A percentile compares a stretch with the other conserved stretches of the same genome.
Evolutionary conservation across 2,888 invertebrate genomes (phyloP).

Genomic region (Acanthopleura granulata): DNA sequence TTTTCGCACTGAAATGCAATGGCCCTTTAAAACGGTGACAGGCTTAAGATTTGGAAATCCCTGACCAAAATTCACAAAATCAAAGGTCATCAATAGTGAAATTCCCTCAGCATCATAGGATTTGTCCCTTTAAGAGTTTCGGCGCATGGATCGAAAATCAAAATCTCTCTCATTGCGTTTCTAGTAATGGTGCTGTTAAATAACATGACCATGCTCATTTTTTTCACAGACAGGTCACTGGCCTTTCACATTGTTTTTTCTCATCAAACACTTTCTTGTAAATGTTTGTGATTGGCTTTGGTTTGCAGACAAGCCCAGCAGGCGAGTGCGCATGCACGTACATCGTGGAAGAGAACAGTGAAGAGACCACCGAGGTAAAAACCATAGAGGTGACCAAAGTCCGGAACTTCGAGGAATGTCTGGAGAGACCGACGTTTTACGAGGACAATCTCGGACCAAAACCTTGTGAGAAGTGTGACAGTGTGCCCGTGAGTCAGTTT

Average conservation of each 20-base stretch:
- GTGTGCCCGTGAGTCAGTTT: neutral
- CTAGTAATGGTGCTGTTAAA: too few relatives aligned
- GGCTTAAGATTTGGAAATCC: too few relatives aligned
- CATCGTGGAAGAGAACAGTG: conserved; percentile 26
- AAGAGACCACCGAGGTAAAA: conserved; percentile 23
- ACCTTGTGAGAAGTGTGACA: conserved; percentile 31
- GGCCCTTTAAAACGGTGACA: too few relatives aligned
- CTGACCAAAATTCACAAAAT: too few relatives aligned
- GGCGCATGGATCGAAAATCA: too few relatives aligned
- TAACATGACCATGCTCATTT: too few relatives aligned
- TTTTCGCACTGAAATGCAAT: too few relatives aligned
- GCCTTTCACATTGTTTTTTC: neutral
- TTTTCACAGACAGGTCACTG: too few relatives aligned
- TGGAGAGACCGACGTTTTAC: conserved; percentile 40
- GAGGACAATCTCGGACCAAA: conserved; percentile 39
- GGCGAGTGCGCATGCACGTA: conserved; percentile 65
- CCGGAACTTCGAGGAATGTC: conserved; percentile 68
- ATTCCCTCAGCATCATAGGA: too few relatives aligned
- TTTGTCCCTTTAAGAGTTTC: too few relatives aligned
- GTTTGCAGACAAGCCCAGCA: conserved; percentile 50
- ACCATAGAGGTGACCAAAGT: conserved; percentile 64
- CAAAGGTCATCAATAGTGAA: too few relatives aligned
- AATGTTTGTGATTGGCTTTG: neutral
- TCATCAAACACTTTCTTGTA: neutral
- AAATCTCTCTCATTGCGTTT: too few relatives aligned